phyloP scores from a whole-genome alignment of 2,888 invertebrate genomes.

The Rhagonycha fulva region DNA sequence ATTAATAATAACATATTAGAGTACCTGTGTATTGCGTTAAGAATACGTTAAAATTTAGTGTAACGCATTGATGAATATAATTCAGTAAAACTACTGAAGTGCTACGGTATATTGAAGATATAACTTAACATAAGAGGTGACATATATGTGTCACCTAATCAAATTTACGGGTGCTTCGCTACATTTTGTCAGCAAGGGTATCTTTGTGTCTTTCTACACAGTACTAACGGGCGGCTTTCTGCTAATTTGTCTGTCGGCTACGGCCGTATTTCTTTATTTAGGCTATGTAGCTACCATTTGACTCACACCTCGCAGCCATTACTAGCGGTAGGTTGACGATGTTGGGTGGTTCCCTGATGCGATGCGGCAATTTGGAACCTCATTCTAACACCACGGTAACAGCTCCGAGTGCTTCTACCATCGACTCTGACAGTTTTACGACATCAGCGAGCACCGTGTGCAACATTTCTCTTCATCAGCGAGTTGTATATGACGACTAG shows the following conservation, averaged over 20 bases:
- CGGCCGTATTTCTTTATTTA: slow-evolving; percentile 56
- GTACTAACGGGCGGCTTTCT: slow-evolving; percentile 41
- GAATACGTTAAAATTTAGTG: slow-evolving; percentile 16
- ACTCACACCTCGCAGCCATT: slow-evolving; percentile 51
- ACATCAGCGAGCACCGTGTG: slow-evolving; percentile 43
- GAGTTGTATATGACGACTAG: slow-evolving; percentile 36
- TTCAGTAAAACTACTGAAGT: slow-evolving; percentile 23
- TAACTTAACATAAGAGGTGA: slow-evolving; percentile 52
- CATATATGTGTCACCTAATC: slow-evolving; percentile 54
- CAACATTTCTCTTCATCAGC: slow-evolving; percentile 52
- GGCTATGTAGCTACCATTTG: slow-evolving; percentile 49
- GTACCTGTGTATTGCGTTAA: slow-evolving; percentile 17
- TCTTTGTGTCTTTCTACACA: slow-evolving; percentile 43
- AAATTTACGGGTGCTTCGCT: slow-evolving; percentile 50
- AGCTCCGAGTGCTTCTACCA: slow-evolving; percentile 49
- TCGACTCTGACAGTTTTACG: slow-evolving; percentile 51
- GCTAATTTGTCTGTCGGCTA: slow-evolving; percentile 55
- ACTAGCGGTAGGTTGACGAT: slow-evolving; percentile 43
- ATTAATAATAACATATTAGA: slow-evolving; percentile 36
- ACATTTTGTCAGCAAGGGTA: slow-evolving; percentile 42
- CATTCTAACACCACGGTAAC: slow-evolving; percentile 45
- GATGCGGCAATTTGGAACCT: slow-evolving; percentile 47
- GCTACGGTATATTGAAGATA: slow-evolving; percentile 43
- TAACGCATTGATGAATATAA: slow-evolving; percentile 17
- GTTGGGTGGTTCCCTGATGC: slow-evolving; percentile 43